Evolutionary conservation across 2,888 invertebrate species (phyloP).

Genomic region (Drosophila longiperda): DNA sequence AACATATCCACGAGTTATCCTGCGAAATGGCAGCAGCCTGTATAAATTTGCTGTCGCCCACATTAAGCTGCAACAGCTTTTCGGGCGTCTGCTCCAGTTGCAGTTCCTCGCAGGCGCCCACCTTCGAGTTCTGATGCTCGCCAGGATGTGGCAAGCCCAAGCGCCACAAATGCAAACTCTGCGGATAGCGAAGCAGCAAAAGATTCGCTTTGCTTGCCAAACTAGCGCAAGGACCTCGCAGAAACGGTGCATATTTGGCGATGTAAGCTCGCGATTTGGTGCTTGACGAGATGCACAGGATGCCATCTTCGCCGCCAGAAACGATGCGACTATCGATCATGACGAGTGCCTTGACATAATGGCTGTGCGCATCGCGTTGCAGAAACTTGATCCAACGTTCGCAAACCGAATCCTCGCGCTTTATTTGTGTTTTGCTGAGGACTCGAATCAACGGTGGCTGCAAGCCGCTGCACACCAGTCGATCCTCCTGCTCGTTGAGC

Average conservation of each 20-base stretch:
- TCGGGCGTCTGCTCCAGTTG: slow-evolving; percentile 86
- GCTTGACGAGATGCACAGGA: slow-evolving; percentile 89
- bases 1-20: slow-evolving; percentile 90
- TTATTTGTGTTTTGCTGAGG: slow-evolving; percentile 89
- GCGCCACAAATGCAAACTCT: slow-evolving; percentile 88
- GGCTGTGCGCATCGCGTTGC: slow-evolving; percentile 92
- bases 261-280: slow-evolving; percentile 86
- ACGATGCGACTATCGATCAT: slow-evolving; percentile 88
- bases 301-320: slow-evolving; percentile 93
- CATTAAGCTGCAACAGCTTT: slow-evolving; percentile 89
- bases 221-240: slow-evolving; percentile 87
- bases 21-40: slow-evolving; percentile 89
- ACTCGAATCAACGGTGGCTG: slow-evolving; percentile 91
- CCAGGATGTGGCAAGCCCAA: slow-evolving; percentile 84
- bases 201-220: slow-evolving; percentile 86
- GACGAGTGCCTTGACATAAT: slow-evolving; percentile 92
- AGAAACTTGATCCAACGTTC: slow-evolving; percentile 93
- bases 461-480: slow-evolving; percentile 92
- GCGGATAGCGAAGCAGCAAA: slow-evolving; percentile 87
- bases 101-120: slow-evolving; percentile 26
- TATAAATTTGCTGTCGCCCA: slow-evolving; percentile 89
- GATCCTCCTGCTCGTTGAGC: slow-evolving; percentile 89
- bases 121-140: accelerated
- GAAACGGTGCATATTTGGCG: slow-evolving; percentile 90
- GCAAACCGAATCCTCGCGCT: slow-evolving; percentile 86